A percentile compares a stretch with the other conserved stretches of the same genome.
These are phyloP conservation scores for Metacarcinus magister DNA, from an alignment of 2,888 invertebrate species.

Conservation along the genomic window DNA sequence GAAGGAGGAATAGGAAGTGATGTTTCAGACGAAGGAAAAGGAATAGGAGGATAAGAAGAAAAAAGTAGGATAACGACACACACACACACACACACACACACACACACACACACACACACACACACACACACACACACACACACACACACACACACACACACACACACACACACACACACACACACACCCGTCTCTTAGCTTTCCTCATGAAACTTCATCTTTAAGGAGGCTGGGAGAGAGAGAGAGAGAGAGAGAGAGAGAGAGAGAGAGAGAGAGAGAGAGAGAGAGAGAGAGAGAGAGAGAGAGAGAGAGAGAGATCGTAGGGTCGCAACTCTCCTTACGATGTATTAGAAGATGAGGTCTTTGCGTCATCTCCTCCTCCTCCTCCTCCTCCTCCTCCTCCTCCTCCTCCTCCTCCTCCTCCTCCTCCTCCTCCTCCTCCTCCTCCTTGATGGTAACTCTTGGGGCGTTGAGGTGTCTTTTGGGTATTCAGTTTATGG, in stretches of 20 bases:
- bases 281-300: too few species aligned
- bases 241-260: too few species aligned
- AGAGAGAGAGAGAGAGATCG: too few species aligned
- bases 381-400: not conserved
- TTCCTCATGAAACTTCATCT: not conserved
- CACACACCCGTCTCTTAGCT: not conserved
- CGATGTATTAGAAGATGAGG: not conserved
- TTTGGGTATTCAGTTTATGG: not conserved
- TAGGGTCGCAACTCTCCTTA: not conserved
- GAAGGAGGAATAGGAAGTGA: not conserved
- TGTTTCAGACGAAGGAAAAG: too few species aligned
- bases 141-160: not conserved
- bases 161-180: conserved; percentile 7
- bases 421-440: not conserved
- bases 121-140: not conserved
- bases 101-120: conserved; percentile 22
- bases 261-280: too few species aligned
- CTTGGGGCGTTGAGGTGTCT: not conserved
- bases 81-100: conserved; percentile 48
- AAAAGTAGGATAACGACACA: not conserved
- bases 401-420: conserved; percentile 30
- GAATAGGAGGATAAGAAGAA: not conserved
- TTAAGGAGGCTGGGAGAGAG: not conserved
- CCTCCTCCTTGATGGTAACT: not conserved
- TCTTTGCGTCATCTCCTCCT: not conserved